These are phyloP conservation scores for Ivindomyrus marchei DNA, from an alignment of 2,113 vertebrate genomes.

Conservation along the genomic window DNA sequence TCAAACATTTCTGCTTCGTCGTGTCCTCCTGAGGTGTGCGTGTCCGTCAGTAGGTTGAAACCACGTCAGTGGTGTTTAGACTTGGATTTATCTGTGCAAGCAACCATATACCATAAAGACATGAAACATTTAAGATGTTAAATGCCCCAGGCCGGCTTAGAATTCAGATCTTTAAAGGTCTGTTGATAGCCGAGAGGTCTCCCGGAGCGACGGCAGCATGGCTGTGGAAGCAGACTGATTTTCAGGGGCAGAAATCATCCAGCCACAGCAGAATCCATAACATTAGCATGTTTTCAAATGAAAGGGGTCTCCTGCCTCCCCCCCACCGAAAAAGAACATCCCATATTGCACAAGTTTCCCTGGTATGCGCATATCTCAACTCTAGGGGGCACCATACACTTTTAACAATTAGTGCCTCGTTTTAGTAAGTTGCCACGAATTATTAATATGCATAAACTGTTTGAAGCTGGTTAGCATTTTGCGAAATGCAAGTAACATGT, in stretches of 20 bases:
- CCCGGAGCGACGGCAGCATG: constrained; percentile 27
- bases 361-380: background rate
- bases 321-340: background rate
- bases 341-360: background rate
- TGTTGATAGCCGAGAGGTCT: constrained; percentile 40
- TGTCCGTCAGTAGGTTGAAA: background rate
- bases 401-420: background rate
- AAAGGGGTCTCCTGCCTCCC: background rate
- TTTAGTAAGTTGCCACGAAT: background rate
- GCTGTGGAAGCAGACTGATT: background rate
- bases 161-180: constrained; percentile 18
- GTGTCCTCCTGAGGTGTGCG: background rate
- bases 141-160: background rate
- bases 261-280: background rate
- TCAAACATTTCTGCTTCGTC: background rate
- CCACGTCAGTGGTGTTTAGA: background rate
- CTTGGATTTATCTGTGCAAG: background rate
- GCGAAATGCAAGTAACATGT: background rate
- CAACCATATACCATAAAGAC: background rate
- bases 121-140: background rate
- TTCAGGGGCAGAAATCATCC: background rate
- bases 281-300: background rate
- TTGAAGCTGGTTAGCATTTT: background rate
- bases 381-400: background rate
- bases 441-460: background rate